A percentile compares a stretch with the other conserved stretches of the same genome.
These are phyloP conservation scores for Leuctra nigra DNA, from an alignment of 2,888 invertebrate species.

Conservation along the genomic window DNA sequence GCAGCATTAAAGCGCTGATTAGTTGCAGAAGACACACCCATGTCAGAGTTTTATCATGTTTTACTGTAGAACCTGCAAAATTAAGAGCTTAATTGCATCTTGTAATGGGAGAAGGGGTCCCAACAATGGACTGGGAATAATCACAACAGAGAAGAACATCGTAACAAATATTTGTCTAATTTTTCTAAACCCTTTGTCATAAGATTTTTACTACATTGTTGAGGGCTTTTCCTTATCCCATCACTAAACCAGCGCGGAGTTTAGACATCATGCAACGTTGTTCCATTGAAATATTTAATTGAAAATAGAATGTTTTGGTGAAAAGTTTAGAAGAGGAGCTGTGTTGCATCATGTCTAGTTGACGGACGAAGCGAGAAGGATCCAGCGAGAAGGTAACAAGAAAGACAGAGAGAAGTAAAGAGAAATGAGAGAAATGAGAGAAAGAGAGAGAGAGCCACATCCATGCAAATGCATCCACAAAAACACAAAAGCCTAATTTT, in stretches of 20 bases:
- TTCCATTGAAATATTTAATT: no score
- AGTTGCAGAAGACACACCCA: not conserved
- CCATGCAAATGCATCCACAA: conserved; percentile 17
- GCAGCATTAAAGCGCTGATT: not conserved
- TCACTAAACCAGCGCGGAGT: conserved; percentile 44
- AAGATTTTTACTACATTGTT: conserved; percentile 27
- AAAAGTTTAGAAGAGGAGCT: not conserved
- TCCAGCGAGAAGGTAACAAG: conserved; percentile 1
- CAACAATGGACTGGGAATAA: not conserved
- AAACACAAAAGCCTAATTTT: conserved; percentile 5
- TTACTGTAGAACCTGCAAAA: not conserved
- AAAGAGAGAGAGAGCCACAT: not conserved
- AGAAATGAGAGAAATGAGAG: conserved; percentile 1
- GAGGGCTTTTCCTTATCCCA: conserved; percentile 75
- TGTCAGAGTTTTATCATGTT: not conserved
- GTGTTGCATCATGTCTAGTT: not conserved
- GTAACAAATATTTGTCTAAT: not conserved
- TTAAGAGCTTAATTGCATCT: not conserved
- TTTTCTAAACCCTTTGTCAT: not conserved
- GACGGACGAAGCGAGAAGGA: not conserved
- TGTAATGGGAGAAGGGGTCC: conserved; percentile 17
- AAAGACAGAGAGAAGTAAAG: conserved; percentile 6
- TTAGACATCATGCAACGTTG: no score
- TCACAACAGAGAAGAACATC: not conserved
- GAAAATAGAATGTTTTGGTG: not conserved